Base-by-base conservation (phyloP, 1,140 invertebrate species). In the Cydia pomonella region DNA sequence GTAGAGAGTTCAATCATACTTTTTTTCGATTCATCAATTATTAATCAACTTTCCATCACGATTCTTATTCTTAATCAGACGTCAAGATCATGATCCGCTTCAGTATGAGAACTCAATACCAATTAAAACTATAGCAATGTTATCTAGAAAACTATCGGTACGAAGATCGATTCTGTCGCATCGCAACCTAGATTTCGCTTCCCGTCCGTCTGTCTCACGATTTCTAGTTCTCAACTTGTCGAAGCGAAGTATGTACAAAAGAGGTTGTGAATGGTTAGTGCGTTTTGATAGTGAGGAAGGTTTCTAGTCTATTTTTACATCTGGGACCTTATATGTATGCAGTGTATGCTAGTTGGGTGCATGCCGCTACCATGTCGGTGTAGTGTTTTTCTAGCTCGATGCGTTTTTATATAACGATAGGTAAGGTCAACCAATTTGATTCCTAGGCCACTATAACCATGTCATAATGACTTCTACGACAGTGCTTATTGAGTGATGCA, bases 161-260 rank as follows among this genome's bases (percentile, higher is more conserved):
- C 50, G n/a, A 53, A 63, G 21, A 66, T 33, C 27, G 16, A 66
- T 64, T 18, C 7, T 66, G 63, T 29, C 25, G 12, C 63, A n/a
- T 59, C 25, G 63, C 63, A 66, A 66, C 63, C 63, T 66, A 27
- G 27, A 66, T 66, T 33, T 66, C 63, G 13, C 9, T 66, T 66
- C 25, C 63, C 27, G 16, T 27, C 23, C n/a, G 13, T 16, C 18
- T n/a, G 25, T 66, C 63, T 29, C 27, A 33, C 63, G 53, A 23
- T 59, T 59, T 59, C 53, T 59, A 59, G 53, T 18, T 59, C 53
- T 3, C 13, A 59, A 23, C 9, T 23, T 59, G 18, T 2, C n/a
- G 10, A 18, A 9, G n/a, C 6, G n/a, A 18, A 53, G 12, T 44
- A 44, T 44, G 12, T 44, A 44, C 41, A 16, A 44, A 44, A 1